Evolutionary conservation across 2,113 vertebrate species (phyloP).

Genomic region (Zosterops lateralis): DNA sequence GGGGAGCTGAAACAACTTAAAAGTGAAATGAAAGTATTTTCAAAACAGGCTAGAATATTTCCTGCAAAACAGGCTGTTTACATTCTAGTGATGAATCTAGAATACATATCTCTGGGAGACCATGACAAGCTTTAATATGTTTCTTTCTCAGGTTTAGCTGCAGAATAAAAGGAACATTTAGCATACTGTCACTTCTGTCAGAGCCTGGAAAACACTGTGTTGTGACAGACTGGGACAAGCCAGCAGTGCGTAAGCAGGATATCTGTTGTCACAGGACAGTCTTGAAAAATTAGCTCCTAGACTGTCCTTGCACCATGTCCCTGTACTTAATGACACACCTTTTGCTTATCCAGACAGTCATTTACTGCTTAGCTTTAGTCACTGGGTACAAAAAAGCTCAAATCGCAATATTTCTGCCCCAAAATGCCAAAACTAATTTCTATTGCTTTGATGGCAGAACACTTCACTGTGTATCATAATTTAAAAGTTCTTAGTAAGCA

Average conservation of each 20-base stretch:
- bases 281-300: background rate
- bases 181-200: background rate
- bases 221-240: background rate
- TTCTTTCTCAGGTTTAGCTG: background rate
- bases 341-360: background rate
- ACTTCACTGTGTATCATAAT: background rate
- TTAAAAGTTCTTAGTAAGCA: background rate
- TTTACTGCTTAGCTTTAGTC: background rate
- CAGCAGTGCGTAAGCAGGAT: background rate
- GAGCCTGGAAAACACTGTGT: background rate
- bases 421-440: background rate
- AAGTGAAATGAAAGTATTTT: background rate
- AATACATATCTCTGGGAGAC: background rate
- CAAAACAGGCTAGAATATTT: background rate
- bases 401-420: background rate
- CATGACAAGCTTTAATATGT: background rate
- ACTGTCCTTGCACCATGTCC: background rate
- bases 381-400: background rate
- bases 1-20: background rate
- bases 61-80: background rate
- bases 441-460: background rate
- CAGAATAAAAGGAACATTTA: background rate
- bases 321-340: background rate
- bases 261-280: background rate
- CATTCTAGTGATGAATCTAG: background rate